Evolutionary conservation across 2,797 vertebrate species (phyloP), one percentile per base, ranked within the genome.

Genomic region (Anguilla obscura): DNA sequence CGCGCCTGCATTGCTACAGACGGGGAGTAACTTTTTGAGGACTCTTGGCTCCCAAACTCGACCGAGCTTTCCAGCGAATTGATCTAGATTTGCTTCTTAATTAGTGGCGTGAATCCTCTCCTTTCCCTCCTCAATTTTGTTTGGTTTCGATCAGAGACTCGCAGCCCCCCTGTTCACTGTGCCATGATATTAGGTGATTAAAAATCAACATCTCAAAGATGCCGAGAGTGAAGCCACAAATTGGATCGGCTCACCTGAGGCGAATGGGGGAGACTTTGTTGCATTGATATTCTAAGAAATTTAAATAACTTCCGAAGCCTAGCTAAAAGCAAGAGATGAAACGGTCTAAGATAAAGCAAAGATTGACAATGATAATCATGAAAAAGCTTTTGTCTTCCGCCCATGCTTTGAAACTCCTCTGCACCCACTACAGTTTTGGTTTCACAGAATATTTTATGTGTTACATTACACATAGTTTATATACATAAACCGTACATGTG

Each of bases 161-260:
- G 83, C 18, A 24, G 82, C 33, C 30, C 74, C 87, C 54, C 82
- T 85, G 87, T 76, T 88, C 87, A 88, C 50, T 33, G 83, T 85
- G 82, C 82, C 82, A 69, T 88, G 87, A 88, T 88, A 88, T 88
- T 88, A 88, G 63, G 45, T 88, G 87, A 88, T 85, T 58, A 85
- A 88, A 88, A 85, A 76, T 66, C 82, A 71, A 45, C 63, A 48
- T 85, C 87, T 88, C 83, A 88, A 69, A 76, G 63, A 85, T 48
- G 33, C 87, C 21, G 66, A 80, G 83, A 85, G 76, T 58, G 18
- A 82, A 82, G 18, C 0, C 54, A 88, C 84, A 54, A 74, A 76
- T 85, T 88, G 87, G 60, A 74, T 88, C 33, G 14, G 33, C 83
- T 88, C 50, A 85, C 83, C 87, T 85, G 83, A 69, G 66, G 83